Conservation (phyloP, 37 sponge, comb jelly and placozoan species). For the Dysidea cf. avara region DNA sequence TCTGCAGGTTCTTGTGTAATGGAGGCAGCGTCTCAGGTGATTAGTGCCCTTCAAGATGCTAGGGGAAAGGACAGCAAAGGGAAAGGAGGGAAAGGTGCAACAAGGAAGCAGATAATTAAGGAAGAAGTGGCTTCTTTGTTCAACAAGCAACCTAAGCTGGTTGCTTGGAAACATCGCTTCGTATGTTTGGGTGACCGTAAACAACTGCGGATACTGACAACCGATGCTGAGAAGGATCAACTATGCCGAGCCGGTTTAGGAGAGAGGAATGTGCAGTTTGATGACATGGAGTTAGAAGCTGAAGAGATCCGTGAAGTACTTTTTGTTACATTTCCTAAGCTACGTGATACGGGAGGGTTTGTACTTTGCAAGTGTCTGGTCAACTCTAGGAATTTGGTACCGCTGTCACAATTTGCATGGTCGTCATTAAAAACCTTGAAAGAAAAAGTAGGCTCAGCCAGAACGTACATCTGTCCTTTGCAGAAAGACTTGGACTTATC, state of each 20-base stretch:
- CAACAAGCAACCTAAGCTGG: no score
- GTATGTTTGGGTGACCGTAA: slow-evolving; percentile 39
- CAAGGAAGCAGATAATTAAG: no score
- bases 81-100: no score
- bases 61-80: no score
- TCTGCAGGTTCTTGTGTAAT: no score
- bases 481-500: slow-evolving; percentile 29
- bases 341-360: slow-evolving; percentile 19
- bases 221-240: slow-evolving; percentile 36
- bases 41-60: no score
- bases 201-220: slow-evolving; percentile 41
- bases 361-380: slow-evolving; percentile 13
- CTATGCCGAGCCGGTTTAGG: slow-evolving; percentile 48
- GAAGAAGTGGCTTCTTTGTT: no score
- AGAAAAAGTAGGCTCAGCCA: slow-evolving; percentile 23
- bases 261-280: slow-evolving; percentile 38
- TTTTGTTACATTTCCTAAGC: slow-evolving; percentile 10
- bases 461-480: slow-evolving; percentile 48
- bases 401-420: slow-evolving; percentile 5
- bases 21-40: no score
- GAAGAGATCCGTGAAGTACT: slow-evolving; percentile 38
- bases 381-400: slow-evolving; percentile 20
- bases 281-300: slow-evolving; percentile 4
- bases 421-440: slow-evolving; percentile 36
- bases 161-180: slow-evolving; percentile 47